Conservation (phyloP, 1,140 invertebrate genomes). For the Neodiprion fabricii region DNA sequence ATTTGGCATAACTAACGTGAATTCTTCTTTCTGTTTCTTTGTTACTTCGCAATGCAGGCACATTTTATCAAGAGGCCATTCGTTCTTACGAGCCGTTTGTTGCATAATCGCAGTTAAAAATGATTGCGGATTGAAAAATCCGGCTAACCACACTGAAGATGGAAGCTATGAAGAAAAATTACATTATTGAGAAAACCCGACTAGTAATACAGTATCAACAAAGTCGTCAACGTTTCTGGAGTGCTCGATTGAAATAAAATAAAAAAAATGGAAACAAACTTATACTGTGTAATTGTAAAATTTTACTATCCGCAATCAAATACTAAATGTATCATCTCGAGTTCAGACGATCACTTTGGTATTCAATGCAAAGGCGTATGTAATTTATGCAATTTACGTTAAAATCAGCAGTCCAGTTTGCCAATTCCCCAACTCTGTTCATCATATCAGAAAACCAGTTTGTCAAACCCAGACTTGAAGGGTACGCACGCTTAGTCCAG, state of each 20-base stretch:
- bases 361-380: too few relatives aligned
- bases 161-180: slow-evolving; percentile 67
- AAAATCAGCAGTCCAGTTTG: slow-evolving; percentile 82
- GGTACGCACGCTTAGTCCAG: slow-evolving; percentile 89
- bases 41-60: slow-evolving; percentile 94
- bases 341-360: not conserved
- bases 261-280: too few relatives aligned
- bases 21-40: slow-evolving; percentile 88
- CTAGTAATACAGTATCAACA: too few relatives aligned
- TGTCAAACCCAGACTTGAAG: slow-evolving; percentile 83
- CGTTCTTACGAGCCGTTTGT: slow-evolving; percentile 92
- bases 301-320: slow-evolving; percentile 8
- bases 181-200: not conserved
- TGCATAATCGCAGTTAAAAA: slow-evolving; percentile 98
- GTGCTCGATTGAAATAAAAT: too few relatives aligned
- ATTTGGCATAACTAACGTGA: slow-evolving; percentile 63
- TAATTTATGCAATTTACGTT: slow-evolving; percentile 54
- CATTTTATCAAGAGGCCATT: slow-evolving; percentile 96
- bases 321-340: slow-evolving; percentile 10
- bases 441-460: slow-evolving; percentile 90
- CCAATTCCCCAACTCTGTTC: slow-evolving; percentile 77
- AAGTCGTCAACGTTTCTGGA: too few relatives aligned
- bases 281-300: not conserved
- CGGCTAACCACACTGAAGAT: slow-evolving; percentile 87
- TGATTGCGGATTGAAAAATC: slow-evolving; percentile 97